Base-by-base conservation (phyloP, 1,140 invertebrate species). In the Scaptomyza graminum region DNA sequence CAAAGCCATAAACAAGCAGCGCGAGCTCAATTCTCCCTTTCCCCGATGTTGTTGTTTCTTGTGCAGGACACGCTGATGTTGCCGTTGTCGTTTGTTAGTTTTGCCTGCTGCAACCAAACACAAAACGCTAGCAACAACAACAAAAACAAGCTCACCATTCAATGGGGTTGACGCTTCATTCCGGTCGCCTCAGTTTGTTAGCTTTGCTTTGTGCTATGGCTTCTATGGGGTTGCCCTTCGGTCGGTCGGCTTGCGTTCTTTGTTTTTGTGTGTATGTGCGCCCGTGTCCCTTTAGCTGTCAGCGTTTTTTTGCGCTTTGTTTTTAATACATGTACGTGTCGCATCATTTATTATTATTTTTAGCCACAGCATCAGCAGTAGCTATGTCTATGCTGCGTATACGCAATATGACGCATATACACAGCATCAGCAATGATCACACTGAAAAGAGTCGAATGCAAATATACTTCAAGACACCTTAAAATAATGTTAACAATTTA, bases 301-400 rank as follows among this genome's bases (percentile, higher is more conserved):
- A 87, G 79, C 75, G 72, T 88, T 83, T 87, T 79, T 82, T 49
- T 87, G 61, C 72, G 83, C 79, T 88, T 87, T 87, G 82, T 85
- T 85, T 87, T 85, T 87, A 85, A 85, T 85, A 87, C 82, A 61
- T 87, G 74, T 85, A 85, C 82, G 82, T 85, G 82, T 82, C 66
- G 82, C 78, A 85, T 87, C 82, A 76, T 85, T 87, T 85, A 87
- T 85, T 85, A 87, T 85, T 82, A 84, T 83, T 76, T 83, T 84
- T 80, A 41, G 77, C 61, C 66, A 74, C 50, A 63, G 50, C 66
- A 69, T 13, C 49, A 51, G 28, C 57, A 39, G 16, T 50, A 55
- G 28, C 28, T 31, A 6, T 31, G 28, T 31, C 76, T 52, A 39
- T 73, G 47, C 55, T 81, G 81, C 74, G 81, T 80, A 75, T 85